Evolutionary conservation across 2,797 vertebrate species (phyloP), one percentile per base, ranked within the genome.

Genomic region (Enteromius afrohamiltoni): DNA sequence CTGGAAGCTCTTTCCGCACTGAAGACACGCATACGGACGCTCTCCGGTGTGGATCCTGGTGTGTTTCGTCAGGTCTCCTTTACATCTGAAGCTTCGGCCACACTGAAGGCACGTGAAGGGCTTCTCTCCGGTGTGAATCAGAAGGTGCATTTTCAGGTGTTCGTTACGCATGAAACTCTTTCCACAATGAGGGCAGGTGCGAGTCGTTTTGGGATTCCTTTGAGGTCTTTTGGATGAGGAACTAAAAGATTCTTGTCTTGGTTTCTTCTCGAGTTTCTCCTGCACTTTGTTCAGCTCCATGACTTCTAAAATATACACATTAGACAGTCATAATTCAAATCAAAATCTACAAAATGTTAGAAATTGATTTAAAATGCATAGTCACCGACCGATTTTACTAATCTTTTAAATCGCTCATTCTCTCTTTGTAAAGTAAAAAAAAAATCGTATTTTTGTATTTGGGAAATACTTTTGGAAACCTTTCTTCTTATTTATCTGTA

Each of bases 121-220:
- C 16, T 64, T 79, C 21, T 65, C 77, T 51, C 31, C 34, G 13
- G 23, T 65, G 77, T 79, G 77, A 26, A 58, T 58, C 11, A 58
- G 26, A 2, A 65, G 26, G 62, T 65, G 62, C 62, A 65, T 19
- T 65, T 34, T 65, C 10, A 60, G 55, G 23, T 60, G 55, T 13
- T 60, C 55, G 23, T 60, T 60, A 26, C 58, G 58, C 3, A 60
- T 26, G 4, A 60, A 60, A 26, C 23, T 60, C 23, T 60, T 60
- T 14, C 58, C 58, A 2, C 58, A 60, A 1, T 60, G 58, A 60
- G 23, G 58, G 58, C 58, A 60, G 0, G 23, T 60, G 23, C 11
- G 23, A 14, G 58, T 14, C 0, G 13, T 14, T 26, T 60, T 14
- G 11, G 4, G 47, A 49, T 49, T 26, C 11, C 23, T 60, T 14